Base-by-base conservation (phyloP, 2,113 vertebrate species). In the Tympanuchus pallidicinctus region DNA sequence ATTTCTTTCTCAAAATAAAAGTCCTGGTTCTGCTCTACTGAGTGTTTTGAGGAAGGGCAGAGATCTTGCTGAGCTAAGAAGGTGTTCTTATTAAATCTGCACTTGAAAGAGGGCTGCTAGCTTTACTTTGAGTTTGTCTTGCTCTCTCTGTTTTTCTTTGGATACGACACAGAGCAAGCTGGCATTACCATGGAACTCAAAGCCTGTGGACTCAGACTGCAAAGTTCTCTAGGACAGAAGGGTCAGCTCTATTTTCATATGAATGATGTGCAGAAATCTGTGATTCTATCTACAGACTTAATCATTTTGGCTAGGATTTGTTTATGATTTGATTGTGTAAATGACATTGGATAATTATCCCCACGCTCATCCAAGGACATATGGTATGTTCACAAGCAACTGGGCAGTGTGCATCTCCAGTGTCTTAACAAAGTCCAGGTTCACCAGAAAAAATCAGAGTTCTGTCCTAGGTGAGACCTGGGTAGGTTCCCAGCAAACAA, bases 1-100 rank as follows among this genome's bases (percentile, higher is more conserved):
- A 42, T 76, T 79, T 72, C 59, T 84, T 69, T 43, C 48, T 69
- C 59, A 36, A 69, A 48, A 70, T 1, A 12, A 47, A 91, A 92
- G 48, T 81, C 25, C 17, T 40, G 45, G 52, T 66, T 40, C 38
- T 42, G 52, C 48, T 88, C 48, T 30, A 57, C 38, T 13, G 20
- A 76, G 32, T 22, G 13, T 40, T 86, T 72, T 67, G 22, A 59
- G n/a, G 66, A 25, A 89, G 20, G 30, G n/a, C 2, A 2, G 40
- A 40, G 40, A 86, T 72, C 94, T 79, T 81, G n/a, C 86, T 65
- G 75, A 56, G 57, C 56, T 83, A 76, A 88, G 59, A 56, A 85
- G 40, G 24, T 85, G 28, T 47, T 91, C 45, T 79, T 76, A 72
- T 13, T 82, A 76, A 56, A 82, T 61, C 70, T 40, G n/a, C 61